Base-by-base conservation (phyloP, 2,888 invertebrate species). In the Epiblema foenella region DNA sequence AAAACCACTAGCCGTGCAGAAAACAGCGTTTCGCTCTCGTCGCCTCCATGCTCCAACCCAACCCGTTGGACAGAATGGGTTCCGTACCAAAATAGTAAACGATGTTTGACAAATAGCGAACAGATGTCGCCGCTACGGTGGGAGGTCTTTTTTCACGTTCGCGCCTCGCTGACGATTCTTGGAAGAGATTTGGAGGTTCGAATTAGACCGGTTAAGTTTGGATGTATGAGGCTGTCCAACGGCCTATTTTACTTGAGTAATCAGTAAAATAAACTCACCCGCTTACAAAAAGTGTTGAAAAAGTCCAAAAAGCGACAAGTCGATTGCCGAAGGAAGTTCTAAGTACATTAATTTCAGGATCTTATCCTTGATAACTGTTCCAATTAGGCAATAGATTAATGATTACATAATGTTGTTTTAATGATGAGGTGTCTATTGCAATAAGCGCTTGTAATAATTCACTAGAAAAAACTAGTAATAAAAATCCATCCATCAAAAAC, bases 81-180 rank as follows among this genome's bases (percentile, higher is more conserved):
- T 82, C 77, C 78, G 79, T 79, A 72, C 86, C 83, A 89, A 91
- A 91, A 90, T 90, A 91, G 88, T 88, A 87, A 88, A 86, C 85
- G 87, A 87, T 88, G 89, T 90, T 90, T 91, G 91, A 92, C 91
- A 91, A 91, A 91, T 91, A 88, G 89, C 83, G 80, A 86, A 84
- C 92, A 91, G 90, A 91, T 91, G 91, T 86, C 87, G 84, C 81
- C 77, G 68, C 62, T 70, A 58, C 51, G 73, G 80, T 79, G 82
- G 80, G 81, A 77, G 79, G 81, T 79, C 84, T 82, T 82, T 81
- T 79, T 78, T 76, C 72, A 56, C 71, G 52, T 68, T 72, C 73
- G 62, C 75, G 72, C 69, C 70, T 73, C 64, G 69, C 64, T 68
- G 64, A 67, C 69, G 59, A 57, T 74, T 74, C 72, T 73, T 60